These are phyloP conservation scores for Dyspetes luteomarginatus DNA, from an alignment of 2,888 invertebrate species.

Conservation along the genomic window DNA sequence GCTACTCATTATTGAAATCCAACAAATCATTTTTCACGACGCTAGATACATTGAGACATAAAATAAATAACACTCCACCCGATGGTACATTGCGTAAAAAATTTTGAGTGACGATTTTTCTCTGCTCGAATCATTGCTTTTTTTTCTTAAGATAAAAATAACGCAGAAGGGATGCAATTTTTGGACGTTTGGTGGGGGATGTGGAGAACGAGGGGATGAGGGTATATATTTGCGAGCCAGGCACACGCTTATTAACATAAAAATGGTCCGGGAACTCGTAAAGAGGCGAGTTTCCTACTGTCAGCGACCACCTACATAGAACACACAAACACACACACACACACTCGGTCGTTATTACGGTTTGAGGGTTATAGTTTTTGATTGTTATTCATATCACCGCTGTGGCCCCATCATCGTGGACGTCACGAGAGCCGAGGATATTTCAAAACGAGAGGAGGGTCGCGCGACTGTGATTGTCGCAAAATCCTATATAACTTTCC, in stretches of 20 bases:
- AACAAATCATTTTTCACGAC: neutral
- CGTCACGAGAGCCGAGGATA: conserved; percentile 16
- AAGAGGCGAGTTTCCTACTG: conserved; percentile 72
- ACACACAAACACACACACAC: conserved; percentile 8
- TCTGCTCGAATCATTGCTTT: neutral
- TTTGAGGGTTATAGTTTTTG: conserved; percentile 76
- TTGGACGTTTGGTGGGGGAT: conserved; percentile 4
- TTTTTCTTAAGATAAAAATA: neutral
- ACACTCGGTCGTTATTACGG: conserved; percentile 61
- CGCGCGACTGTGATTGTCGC: conserved; percentile 32
- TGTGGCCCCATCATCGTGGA: conserved; percentile 42
- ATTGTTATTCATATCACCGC: conserved; percentile 79
- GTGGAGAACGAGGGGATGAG: neutral
- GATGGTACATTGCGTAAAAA: too few relatives aligned
- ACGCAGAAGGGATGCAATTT: neutral
- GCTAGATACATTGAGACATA: neutral
- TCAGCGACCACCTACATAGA: conserved; percentile 62
- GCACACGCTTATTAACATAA: conserved; percentile 78
- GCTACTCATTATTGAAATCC: neutral
- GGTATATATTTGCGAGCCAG: conserved; percentile 22
- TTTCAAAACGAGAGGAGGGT: neutral
- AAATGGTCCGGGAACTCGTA: conserved; percentile 76
- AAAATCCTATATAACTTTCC: conserved; percentile 8
- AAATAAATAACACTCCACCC: neutral
- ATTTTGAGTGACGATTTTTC: too few relatives aligned